Percentiles rank a stretch among this genome's conserved stretches.
Evolutionary conservation across 2,888 invertebrate species (phyloP).

Genomic region (Diarsia dahlii): DNA sequence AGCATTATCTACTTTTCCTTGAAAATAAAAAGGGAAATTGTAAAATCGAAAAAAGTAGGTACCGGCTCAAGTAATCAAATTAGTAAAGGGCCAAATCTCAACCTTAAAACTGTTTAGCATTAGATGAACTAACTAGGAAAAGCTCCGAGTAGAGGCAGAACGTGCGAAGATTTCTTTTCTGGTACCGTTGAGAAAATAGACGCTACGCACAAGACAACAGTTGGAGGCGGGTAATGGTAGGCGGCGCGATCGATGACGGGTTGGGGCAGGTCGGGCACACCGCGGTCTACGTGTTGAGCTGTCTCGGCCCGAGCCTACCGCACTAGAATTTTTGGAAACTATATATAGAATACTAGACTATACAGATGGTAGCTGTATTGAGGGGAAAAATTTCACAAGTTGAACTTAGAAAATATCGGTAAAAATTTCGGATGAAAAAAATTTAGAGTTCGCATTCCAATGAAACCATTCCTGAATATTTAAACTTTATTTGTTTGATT

Average conservation of each 20-base stretch:
- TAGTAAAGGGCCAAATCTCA: not conserved
- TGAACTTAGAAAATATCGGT: slow-evolving; percentile 21
- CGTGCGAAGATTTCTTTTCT: slow-evolving; percentile 26
- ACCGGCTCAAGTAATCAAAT: not conserved
- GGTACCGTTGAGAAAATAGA: slow-evolving; percentile 66
- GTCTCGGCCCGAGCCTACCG: slow-evolving; percentile 39
- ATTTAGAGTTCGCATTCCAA: not conserved
- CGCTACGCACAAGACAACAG: slow-evolving; percentile 75
- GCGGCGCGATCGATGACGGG: slow-evolving; percentile 85
- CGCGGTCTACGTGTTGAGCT: slow-evolving; percentile 67
- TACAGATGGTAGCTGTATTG: not conserved
- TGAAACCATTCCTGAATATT: not conserved
- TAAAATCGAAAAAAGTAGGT: not conserved
- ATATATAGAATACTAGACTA: slow-evolving; percentile 4
- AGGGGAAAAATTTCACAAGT: not conserved
- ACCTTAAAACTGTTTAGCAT: not conserved
- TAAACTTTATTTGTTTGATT: not conserved
- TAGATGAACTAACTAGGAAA: slow-evolving; percentile 19
- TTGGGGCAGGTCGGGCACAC: slow-evolving; percentile 86
- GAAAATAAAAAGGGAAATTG: slow-evolving; percentile 3
- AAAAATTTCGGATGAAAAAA: slow-evolving; percentile 4
- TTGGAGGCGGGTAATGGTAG: slow-evolving; percentile 74
- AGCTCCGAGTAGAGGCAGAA: slow-evolving; percentile 13
- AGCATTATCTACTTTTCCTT: slow-evolving; percentile 14
- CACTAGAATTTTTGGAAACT: slow-evolving; percentile 21